phyloP scores from a whole-genome alignment of 2,888 invertebrate species.

The Zootermopsis nevadensis region DNA sequence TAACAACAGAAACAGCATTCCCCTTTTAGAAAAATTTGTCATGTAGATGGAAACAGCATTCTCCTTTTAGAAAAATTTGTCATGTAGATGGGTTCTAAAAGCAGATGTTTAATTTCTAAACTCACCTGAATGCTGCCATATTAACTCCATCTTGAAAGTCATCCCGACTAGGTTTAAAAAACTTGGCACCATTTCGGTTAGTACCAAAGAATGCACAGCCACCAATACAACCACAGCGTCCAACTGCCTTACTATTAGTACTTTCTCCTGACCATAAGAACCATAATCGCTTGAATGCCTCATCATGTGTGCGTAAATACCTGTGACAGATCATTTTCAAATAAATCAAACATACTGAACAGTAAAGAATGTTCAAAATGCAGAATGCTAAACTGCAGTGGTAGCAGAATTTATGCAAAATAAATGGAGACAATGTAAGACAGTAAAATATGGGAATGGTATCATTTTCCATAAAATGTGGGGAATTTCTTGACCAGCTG shows the following conservation, averaged over 20 bases:
- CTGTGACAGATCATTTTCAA: conserved; percentile 56
- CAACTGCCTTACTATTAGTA: conserved; percentile 68
- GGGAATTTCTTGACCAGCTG: too few relatives aligned
- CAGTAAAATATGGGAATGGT: too few relatives aligned
- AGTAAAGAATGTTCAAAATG: too few relatives aligned
- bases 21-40: too few relatives aligned
- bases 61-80: too few relatives aligned
- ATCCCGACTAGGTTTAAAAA: conserved; percentile 86
- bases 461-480: too few relatives aligned
- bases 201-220: conserved; percentile 95
- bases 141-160: conserved; percentile 87
- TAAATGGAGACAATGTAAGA: too few relatives aligned
- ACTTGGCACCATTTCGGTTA: conserved; percentile 88
- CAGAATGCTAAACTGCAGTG: too few relatives aligned
- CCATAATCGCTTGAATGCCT: conserved; percentile 87
- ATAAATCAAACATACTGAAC: too few relatives aligned
- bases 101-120: conserved; percentile 48
- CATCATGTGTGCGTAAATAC: conserved; percentile 85
- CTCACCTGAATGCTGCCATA: conserved; percentile 79
- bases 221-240: conserved; percentile 94
- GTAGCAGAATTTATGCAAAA: too few relatives aligned
- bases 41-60: not conserved
- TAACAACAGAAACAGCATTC: not conserved
- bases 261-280: conserved; percentile 89
- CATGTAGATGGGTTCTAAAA: too few relatives aligned